Conservation (phyloP, 1,140 invertebrate species). For the Atta colombica region DNA sequence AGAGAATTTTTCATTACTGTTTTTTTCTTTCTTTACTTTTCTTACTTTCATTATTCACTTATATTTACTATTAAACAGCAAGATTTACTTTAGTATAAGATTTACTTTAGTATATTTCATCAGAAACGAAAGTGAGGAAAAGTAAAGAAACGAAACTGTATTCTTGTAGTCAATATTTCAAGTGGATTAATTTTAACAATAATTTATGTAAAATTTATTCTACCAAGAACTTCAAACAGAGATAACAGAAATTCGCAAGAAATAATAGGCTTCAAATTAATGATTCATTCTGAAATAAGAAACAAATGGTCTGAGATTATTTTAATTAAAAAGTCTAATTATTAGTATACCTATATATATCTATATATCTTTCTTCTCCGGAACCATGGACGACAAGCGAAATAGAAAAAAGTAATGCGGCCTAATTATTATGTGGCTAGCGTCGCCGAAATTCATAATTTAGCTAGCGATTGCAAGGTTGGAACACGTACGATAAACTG, state of each 20-base stretch:
- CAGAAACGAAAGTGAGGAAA: background rate
- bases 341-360: background rate
- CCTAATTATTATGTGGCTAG: background rate
- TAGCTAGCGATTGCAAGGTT: background rate
- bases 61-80: background rate
- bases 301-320: background rate
- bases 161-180: background rate
- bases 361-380: background rate
- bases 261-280: background rate
- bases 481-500: conserved; percentile 20
- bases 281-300: background rate
- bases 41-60: background rate
- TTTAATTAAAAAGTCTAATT: background rate
- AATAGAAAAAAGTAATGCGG: background rate
- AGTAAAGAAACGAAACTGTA: conserved; percentile 2
- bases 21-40: background rate
- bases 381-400: background rate
- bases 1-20: background rate
- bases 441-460: conserved; percentile 43
- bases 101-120: background rate
- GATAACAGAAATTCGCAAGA: background rate
- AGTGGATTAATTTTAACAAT: background rate
- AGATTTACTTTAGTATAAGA: background rate
- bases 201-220: conserved; percentile 9
- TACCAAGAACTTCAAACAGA: background rate